phyloP scores from a whole-genome alignment of 2,888 invertebrate species.

The Phorcus lineatus region DNA sequence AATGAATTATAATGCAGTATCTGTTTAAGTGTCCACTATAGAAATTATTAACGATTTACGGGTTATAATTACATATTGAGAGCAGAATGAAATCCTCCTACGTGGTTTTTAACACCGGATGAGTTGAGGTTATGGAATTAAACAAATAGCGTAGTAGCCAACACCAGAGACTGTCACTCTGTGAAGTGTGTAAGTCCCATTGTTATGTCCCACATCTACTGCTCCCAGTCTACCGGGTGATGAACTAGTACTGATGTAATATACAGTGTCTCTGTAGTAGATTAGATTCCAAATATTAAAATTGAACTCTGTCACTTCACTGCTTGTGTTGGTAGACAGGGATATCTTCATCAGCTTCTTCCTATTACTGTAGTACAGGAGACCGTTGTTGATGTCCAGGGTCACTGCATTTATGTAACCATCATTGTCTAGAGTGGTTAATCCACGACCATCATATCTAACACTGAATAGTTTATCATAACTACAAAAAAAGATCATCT shows the following conservation, averaged over 20 bases:
- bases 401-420: neutral
- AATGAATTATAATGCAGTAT: too few relatives aligned
- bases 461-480: neutral
- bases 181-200: neutral
- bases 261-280: neutral
- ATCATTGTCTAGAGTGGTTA: neutral
- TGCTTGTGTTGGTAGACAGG: neutral
- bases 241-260: neutral
- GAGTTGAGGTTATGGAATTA: neutral
- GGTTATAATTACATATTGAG: too few relatives aligned
- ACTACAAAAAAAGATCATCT: neutral
- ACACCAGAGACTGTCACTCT: neutral
- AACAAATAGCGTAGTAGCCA: neutral
- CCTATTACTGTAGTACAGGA: neutral
- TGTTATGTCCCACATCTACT: neutral
- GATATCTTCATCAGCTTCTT: neutral
- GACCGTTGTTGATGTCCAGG: neutral
- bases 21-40: too few relatives aligned
- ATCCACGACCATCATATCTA: neutral
- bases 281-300: neutral
- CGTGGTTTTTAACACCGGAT: too few relatives aligned
- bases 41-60: too few relatives aligned
- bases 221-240: neutral
- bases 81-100: too few relatives aligned
- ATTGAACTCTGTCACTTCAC: neutral